Base-by-base conservation (phyloP, 1,140 invertebrate species). In the Saxidomus purpurata region DNA sequence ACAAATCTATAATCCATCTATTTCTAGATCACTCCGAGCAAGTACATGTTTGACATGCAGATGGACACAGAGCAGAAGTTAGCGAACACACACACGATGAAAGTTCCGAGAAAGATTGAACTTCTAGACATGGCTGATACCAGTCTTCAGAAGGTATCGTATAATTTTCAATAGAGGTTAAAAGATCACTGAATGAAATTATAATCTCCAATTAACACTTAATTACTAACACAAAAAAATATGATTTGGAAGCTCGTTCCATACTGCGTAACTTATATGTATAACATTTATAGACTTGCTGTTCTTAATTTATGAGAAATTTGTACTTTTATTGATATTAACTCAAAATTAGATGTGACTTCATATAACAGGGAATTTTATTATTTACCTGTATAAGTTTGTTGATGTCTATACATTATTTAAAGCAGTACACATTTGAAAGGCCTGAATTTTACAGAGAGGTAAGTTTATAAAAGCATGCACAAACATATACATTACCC, bases 61-160 rank as follows among this genome's bases (percentile, higher is more conserved):
- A 93, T 96, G 94, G 92, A 93, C 80, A 96, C 96, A 59, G 94
- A 95, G 69, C 94, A 96, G 84, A 96, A 95, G 90, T 91, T 96
- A 43, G 93, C 95, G 8, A 96, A 95, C 82, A 96, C 95, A 63
- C 94, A 94, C 55, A 93, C 92, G n/a, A 96, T 96, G 95, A 93
- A 93, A 79, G 79, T 95, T 22, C 96, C 96, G 31, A 89, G 89
- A 49, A 96, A 96, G 87, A 92, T 95, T 55, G 94, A 96, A 87
- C 90, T 96, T 11, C 90, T 96, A 49, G 96, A 96, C 74, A 96
- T 96, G 95, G 93, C 93, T 36, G 95, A 96, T 43, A 96, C 95
- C 40, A 95, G 94, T 87, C 91, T 96, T 67, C 96, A 96, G 89
- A 95, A 94, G 94, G 96, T 96, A 89, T 79, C 25, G 31, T 22